Percentiles rank a stretch among this genome's conserved stretches.
Evolutionary conservation across 1,140 invertebrate genomes (phyloP).

Genomic region (Papilio helenus): DNA sequence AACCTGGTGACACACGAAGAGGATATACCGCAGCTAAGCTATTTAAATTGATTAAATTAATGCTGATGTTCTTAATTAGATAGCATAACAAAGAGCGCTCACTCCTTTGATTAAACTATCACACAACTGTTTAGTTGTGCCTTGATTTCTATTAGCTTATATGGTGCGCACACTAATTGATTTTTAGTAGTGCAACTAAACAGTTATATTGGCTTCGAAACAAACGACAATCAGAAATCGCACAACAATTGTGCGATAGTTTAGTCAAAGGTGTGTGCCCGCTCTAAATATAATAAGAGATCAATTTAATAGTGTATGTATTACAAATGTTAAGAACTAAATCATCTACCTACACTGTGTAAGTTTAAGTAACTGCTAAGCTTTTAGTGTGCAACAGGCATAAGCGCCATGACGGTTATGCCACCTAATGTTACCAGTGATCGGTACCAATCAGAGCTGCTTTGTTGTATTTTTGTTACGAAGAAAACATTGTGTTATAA

Average conservation of each 20-base stretch:
- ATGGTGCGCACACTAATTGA: too few species aligned
- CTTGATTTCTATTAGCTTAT: too few species aligned
- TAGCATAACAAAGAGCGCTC: background rate
- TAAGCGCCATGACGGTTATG: background rate
- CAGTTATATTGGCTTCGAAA: too few species aligned
- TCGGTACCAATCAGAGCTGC: conserved; percentile 6
- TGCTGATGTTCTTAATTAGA: background rate
- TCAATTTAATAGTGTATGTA: background rate
- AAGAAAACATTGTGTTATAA: background rate
- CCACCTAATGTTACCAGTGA: background rate
- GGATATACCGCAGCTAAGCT: background rate
- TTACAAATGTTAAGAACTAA: background rate
- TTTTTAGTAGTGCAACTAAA: too few species aligned
- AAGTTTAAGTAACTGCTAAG: background rate
- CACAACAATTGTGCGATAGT: too few species aligned
- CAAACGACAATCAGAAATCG: too few species aligned
- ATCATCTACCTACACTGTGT: background rate
- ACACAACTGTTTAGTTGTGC: too few species aligned
- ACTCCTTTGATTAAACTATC: background rate
- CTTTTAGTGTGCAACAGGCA: background rate
- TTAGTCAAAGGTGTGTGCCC: too few species aligned
- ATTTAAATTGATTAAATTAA: background rate
- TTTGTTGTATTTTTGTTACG: background rate
- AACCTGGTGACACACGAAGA: background rate
- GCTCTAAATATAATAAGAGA: too few species aligned